Base-by-base conservation (phyloP, 2,113 vertebrate species). In the Regulus satrapa region DNA sequence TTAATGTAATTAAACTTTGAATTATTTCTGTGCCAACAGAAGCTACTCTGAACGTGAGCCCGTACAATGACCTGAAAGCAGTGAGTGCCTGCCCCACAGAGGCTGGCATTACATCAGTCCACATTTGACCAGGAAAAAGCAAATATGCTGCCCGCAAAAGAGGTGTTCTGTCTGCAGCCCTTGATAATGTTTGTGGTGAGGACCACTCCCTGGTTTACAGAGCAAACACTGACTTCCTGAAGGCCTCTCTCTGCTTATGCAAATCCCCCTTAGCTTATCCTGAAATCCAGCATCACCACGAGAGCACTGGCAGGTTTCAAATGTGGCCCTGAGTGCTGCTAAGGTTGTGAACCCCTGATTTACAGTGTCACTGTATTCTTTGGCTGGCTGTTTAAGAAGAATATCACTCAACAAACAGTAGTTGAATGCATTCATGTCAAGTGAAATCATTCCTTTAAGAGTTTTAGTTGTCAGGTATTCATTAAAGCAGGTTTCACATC, bases 401-500 rank as follows among this genome's bases (percentile, higher is more conserved):
- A 9, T 85, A 92, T 96, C 46, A 18, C 72, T 95, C 93, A 95
- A 97, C 95, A 98, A 98, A 98, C 95, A 98, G 95, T 51, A 89
- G 74, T 14, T 96, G 97, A 97, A 95, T 95, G 94, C 95, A 78
- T 94, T 97, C 91, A 81, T 72, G 97, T 97, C 98, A 98, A 97
- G 94, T 32, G 61, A 97, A 97, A 98, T 98, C 82, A 95, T 95
- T 97, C 96, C 86, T 98, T 95, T 92, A 82, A 95, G 87, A 97
- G 91, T 43, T 94, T 98, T 97, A 78, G 92, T 98, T 98, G 98
- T 97, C 97, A 98, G 97, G 97, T 97, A 97, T 88, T 98, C 98
- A 98, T 98, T 98, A 98, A 97, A 97, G 94, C 28, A 24, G 63
- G 59, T 96, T 98, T 97, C 90, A 95, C 94, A 95, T 98, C 97